Conservation (phyloP, 2,888 invertebrate genomes). For the Phyllotreta striolata region DNA sequence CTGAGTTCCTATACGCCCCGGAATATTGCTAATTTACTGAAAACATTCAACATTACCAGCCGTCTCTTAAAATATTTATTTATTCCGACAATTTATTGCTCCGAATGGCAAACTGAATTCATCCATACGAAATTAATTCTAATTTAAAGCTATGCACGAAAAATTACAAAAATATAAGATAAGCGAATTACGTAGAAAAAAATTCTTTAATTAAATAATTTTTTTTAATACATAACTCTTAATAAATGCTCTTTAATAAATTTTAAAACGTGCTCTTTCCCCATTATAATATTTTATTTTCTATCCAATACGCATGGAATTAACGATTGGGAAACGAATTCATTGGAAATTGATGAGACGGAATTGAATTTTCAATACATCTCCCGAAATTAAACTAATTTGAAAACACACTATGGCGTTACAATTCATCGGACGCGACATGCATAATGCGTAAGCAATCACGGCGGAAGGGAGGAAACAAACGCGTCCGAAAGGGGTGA, state of each 20-base stretch:
- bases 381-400: constrained; percentile 43
- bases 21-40: constrained; percentile 35
- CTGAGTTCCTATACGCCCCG: constrained; percentile 21
- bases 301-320: no score
- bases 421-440: constrained; percentile 55
- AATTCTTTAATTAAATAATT: no score
- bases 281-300: no score
- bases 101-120: constrained; percentile 4
- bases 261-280: no score
- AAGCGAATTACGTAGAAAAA: no score
- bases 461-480: constrained; percentile 48
- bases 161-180: no score
- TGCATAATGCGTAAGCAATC: constrained; percentile 63
- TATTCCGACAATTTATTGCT: constrained; percentile 21
- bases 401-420: constrained; percentile 38
- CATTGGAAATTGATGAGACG: constrained; percentile 10
- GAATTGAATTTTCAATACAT: constrained; percentile 24
- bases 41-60: constrained; percentile 26
- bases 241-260: no score
- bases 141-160: background rate
- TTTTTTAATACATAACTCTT: no score
- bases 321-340: background rate
- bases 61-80: constrained; percentile 32
- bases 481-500: constrained; percentile 45
- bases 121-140: constrained; percentile 7